These are phyloP conservation scores for Xyrichtys novacula DNA, from an alignment of 2,797 vertebrate genomes.

Conservation along the genomic window DNA sequence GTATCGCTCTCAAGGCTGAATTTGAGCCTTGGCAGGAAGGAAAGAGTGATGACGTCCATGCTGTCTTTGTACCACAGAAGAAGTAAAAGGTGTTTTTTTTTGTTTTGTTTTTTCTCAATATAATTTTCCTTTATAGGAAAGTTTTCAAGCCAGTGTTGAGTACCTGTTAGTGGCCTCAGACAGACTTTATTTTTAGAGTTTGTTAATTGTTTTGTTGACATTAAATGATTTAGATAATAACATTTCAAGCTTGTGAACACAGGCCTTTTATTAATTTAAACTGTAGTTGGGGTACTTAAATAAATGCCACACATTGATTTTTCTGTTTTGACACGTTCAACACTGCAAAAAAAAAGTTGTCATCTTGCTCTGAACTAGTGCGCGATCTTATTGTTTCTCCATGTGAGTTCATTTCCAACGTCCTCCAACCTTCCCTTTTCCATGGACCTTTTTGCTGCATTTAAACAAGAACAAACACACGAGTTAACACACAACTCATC, in stretches of 20 bases:
- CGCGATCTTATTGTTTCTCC: conserved; percentile 22
- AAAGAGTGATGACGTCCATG: conserved; percentile 55
- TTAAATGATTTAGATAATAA: conserved; percentile 12
- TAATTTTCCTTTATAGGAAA: conserved; percentile 10
- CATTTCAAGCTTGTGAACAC: not conserved
- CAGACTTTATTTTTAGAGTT: not conserved
- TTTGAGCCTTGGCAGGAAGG: conserved; percentile 67
- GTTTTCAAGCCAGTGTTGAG: not conserved
- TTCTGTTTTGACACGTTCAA: not conserved
- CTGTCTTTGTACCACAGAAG: conserved; percentile 67
- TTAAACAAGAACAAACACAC: conserved; percentile 9
- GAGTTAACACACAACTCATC: too few species aligned
- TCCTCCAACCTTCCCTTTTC: conserved; percentile 90
- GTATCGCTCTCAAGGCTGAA: conserved; percentile 76
- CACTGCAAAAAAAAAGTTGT: conserved; percentile 17
- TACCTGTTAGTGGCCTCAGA: not conserved
- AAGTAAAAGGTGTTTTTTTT: conserved; percentile 34
- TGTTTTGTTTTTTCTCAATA: not conserved
- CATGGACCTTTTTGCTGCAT: conserved; percentile 89
- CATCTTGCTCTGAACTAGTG: conserved; percentile 3
- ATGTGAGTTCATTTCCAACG: conserved; percentile 87
- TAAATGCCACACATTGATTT: conserved; percentile 19
- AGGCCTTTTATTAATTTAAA: conserved; percentile 42
- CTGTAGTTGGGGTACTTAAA: conserved; percentile 7
- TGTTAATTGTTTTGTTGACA: not conserved